Evolutionary conservation across 2,113 vertebrate genomes (phyloP), one percentile per base, ranked within the genome.

Genomic region (Cryptomyrus ogoouensis): DNA sequence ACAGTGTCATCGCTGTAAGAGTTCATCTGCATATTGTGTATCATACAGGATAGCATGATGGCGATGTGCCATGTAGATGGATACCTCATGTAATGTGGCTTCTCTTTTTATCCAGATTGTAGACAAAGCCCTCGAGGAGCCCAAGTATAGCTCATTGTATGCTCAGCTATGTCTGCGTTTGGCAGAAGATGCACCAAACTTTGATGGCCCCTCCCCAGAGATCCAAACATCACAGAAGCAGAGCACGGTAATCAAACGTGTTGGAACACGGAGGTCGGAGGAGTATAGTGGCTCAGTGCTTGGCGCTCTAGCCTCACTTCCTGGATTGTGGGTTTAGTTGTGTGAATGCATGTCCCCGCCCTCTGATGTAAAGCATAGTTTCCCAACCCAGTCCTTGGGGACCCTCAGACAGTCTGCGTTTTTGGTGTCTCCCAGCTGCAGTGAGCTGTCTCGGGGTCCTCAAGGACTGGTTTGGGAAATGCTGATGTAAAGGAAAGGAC

Each of bases 111-210:
- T 27, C 24, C 87, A 99, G 98, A 99, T 99, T 95, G 98, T 99
- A 97, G 99, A 99, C 98, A 99, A 99, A 98, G 98, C 99, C 96
- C 96, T 99, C 96, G 98, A 99, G 99, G 99, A 99, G 99, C 99
- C 98, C 85, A 99, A 99, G 96, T 99, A 99, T 97, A 99, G 98
- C 96, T 99, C 98, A 89, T 95, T 99, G 96, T 99, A 99, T 96
- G 98, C 98, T 97, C 98, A 99, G 97, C 98, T 99, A 99, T 99
- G 99, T 99, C 98, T 99, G 98, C 98, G 99, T 94, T 98, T 99
- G 97, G 98, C 99, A 97, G 99, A 99, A 97, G 99, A 99, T 97
- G 98, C 98, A 97, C 99, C 99, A 96, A 99, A 99, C 96, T 99
- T 99, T 99, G 99, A 99, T 96, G 98, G 98, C 97, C 97, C 98